Base-by-base conservation (phyloP, 2,888 invertebrate species). In the Leptogaster cylindrica region DNA sequence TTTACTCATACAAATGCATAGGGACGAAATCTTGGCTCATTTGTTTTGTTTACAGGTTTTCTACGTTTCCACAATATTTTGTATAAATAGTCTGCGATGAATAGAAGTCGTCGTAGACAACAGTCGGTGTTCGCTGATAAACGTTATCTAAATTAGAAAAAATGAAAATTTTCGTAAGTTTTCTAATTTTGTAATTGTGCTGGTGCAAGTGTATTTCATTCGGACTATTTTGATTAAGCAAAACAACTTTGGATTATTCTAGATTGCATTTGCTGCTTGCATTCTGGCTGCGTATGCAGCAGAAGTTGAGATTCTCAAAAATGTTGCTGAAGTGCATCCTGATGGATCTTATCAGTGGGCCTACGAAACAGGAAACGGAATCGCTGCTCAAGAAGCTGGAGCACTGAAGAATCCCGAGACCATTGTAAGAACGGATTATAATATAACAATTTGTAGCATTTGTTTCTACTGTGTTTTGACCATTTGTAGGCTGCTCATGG, bases 351-450 rank as follows among this genome's bases (percentile, higher is more conserved):
- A 86, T 73, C 83, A 82, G 72, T 85, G 82, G 74, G 86, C 86
- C 73, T 88, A 86, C 73, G 85, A 87, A 77, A 85, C 87, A 14
- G 85, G 84, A n/a, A 87, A 88, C 73, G 87, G 87, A 14, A 88
- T 88, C 72, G 82, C 83, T 71, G 87, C 84, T 1, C 80, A 33
- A 23, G 55, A 55, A 39, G 12, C 36, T 5, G 55, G 55, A n/a
- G 10, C 55, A n/a, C 12, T 55, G 23, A 55, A 55, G 10, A 39
- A 55, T 16, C 55, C 55, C 18, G 55, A 55, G 1, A 55, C 55
- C 20, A 8, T 55, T 55, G 55, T 55, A 55, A n/a, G 36, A 14
- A 14, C 2, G 14, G 31, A 31, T 1, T 31, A 8, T 31, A 10
- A 31, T n/a, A 14, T 41, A 14, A 4, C 14, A 41, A 41, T 6